These are phyloP conservation scores for Alectura lathami DNA, from an alignment of 2,113 vertebrate genomes.

Conservation along the genomic window DNA sequence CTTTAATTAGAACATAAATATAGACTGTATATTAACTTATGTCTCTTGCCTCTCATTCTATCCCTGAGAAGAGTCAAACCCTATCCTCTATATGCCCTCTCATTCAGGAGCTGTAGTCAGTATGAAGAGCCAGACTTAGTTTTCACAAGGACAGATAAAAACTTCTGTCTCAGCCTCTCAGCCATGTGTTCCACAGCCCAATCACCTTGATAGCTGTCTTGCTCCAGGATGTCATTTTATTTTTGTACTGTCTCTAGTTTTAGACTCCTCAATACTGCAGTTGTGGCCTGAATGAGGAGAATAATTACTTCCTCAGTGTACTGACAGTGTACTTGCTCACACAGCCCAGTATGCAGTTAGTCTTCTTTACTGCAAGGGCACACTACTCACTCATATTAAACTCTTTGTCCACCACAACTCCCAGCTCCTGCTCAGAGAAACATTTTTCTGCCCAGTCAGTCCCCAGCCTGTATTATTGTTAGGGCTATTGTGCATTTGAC, in stretches of 20 bases:
- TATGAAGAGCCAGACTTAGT: neutral
- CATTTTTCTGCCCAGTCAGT: neutral
- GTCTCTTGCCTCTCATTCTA: neutral
- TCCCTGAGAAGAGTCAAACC: neutral
- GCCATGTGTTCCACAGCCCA: neutral
- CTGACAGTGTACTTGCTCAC: neutral
- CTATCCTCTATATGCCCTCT: neutral
- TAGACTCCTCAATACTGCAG: neutral
- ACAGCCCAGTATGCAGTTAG: neutral
- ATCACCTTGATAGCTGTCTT: neutral
- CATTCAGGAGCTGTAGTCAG: neutral
- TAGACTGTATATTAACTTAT: neutral
- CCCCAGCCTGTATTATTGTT: neutral
- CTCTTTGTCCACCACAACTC: neutral
- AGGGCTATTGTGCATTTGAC: neutral
- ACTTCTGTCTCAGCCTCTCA: neutral
- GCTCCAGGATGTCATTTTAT: neutral
- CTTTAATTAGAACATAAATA: neutral
- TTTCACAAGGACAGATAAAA: neutral
- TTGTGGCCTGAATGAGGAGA: neutral
- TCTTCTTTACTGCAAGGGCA: neutral
- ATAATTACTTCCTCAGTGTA: neutral
- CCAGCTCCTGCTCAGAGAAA: neutral
- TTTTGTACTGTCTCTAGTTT: neutral
- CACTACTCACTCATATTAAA: neutral